Evolutionary conservation across 2,113 vertebrate genomes (phyloP), one percentile per base, ranked within the genome.

Genomic region (Rutilus rutilus): DNA sequence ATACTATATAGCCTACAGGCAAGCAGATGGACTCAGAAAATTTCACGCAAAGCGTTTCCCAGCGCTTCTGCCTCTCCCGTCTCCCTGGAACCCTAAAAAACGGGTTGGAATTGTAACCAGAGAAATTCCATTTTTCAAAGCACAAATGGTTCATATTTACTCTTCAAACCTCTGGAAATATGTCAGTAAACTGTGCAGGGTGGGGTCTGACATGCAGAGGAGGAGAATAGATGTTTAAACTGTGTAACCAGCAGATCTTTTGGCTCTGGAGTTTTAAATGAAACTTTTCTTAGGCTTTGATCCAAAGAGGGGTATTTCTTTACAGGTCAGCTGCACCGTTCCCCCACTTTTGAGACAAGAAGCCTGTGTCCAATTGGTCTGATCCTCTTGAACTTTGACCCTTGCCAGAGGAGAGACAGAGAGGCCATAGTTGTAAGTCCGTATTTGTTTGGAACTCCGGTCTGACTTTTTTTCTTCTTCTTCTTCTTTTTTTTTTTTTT

Each of bases 361-460:
- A 90, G 91, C 89, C 93, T 94, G 92, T 90, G 90, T 92, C 93
- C 92, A 95, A 94, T 95, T 92, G 92, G 87, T 87, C 65, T 89
- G 90, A 93, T 93, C 93, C 91, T 93, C 91, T 91, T 76, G 89
- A 93, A 92, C 93, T 89, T 62, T 92, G 92, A 94, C 92, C 92
- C 90, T 12, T 86, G 88, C 76, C 90, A 91, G 90, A 19, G 83
- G 83, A 91, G 86, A 90, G 89, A 91, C 87, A 91, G 89, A 93
- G 90, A 92, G 90, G 91, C 89, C 90, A 90, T 86, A 86, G 87
- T 87, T 86, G 89, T 81, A 89, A 54, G 88, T 25, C 59, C 1
- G 19, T 84, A 71, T 50, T 87, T 87, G 88, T 89, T 88, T 89
- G 85, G 82, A 65, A 86, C 87, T 90, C 91, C 2, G 7, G 88